A percentile compares a stretch with the other conserved stretches of the same genome.
Evolutionary conservation across 1,140 invertebrate genomes (phyloP).

Genomic region (Danaus plexippus): DNA sequence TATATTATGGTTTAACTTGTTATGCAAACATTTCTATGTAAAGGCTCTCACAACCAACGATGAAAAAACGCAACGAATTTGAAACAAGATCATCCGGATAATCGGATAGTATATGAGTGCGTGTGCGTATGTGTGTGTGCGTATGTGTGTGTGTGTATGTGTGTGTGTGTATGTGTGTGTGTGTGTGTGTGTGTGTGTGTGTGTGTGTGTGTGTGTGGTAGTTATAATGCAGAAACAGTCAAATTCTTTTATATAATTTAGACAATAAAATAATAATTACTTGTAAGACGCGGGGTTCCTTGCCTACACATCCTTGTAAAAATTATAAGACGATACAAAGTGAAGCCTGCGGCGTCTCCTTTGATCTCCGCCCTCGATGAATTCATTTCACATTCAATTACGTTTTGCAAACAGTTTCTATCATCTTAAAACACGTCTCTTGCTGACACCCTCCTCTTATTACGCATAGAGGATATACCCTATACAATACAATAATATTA

Average conservation of each 20-base stretch:
- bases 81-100: constrained; percentile 12
- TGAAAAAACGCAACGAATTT: constrained; percentile 6
- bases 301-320: constrained; percentile 17
- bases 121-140: too few relatives aligned
- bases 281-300: too few relatives aligned
- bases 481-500: too few relatives aligned
- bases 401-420: constrained; percentile 22
- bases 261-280: too few relatives aligned
- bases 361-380: constrained; percentile 17
- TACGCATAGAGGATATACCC: too few relatives aligned
- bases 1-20: background rate
- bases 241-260: too few relatives aligned
- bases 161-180: too few relatives aligned
- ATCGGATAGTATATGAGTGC: background rate
- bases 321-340: constrained; percentile 27
- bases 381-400: constrained; percentile 32
- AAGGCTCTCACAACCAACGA: constrained; percentile 10
- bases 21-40: constrained; percentile 8
- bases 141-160: too few relatives aligned
- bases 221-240: too few relatives aligned
- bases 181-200: too few relatives aligned
- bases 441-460: background rate
- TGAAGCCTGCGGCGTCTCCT: constrained; percentile 12
- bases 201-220: too few relatives aligned
- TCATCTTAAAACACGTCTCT: constrained; percentile 7